Conservation (phyloP, 1,140 invertebrate species). For the Eriosoma lanigerum region DNA sequence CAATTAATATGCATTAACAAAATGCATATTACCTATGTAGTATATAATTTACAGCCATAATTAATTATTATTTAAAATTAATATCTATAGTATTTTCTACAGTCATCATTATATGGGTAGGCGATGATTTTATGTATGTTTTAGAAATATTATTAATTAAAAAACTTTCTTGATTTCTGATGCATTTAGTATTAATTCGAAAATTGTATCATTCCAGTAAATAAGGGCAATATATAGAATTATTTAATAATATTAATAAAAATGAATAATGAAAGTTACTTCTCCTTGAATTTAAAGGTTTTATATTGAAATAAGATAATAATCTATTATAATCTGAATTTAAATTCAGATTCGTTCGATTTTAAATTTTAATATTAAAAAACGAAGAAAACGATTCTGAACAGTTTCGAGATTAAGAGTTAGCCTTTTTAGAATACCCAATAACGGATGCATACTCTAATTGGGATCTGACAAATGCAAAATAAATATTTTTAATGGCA, state of each 20-base stretch:
- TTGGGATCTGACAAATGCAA: too few species aligned
- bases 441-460: too few species aligned
- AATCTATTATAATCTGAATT: not conserved
- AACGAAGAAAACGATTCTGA: too few species aligned
- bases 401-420: not conserved
- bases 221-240: not conserved
- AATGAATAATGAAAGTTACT: not conserved
- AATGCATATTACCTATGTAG: not conserved
- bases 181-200: not conserved
- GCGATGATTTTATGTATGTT: not conserved
- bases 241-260: not conserved
- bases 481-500: too few species aligned
- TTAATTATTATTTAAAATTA: too few species aligned
- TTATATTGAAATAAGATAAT: too few species aligned
- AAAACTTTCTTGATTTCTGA: not conserved
- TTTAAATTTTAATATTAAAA: not conserved
- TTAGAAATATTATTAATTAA: not conserved
- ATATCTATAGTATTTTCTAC: too few species aligned
- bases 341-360: not conserved
- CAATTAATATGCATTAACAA: constrained; percentile 8
- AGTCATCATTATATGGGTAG: not conserved
- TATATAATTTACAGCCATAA: not conserved
- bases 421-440: not conserved
- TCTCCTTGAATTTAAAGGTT: not conserved
- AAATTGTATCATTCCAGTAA: not conserved